A percentile compares a stretch with the other conserved stretches of the same genome.
These are phyloP conservation scores for Ahaetulla prasina DNA, from an alignment of 2,113 vertebrate species.

Conservation along the genomic window DNA sequence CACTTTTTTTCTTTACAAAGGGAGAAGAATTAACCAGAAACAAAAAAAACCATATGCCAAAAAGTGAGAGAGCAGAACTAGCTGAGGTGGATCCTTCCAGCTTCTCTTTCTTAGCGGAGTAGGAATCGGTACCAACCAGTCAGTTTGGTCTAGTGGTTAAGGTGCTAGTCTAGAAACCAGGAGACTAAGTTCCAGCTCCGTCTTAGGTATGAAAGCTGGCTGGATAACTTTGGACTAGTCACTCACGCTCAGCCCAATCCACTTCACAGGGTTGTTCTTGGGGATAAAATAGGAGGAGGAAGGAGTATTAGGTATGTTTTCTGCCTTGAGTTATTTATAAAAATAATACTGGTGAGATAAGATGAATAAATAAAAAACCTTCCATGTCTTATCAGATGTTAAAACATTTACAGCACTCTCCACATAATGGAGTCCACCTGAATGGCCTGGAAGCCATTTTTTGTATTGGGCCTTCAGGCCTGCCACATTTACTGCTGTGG, in stretches of 20 bases:
- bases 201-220: background rate
- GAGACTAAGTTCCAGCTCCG: background rate
- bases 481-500: too few species aligned
- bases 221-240: background rate
- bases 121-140: background rate
- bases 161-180: background rate
- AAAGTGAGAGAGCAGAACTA: background rate
- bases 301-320: background rate
- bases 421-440: background rate
- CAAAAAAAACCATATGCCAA: background rate
- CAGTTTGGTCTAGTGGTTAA: background rate
- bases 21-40: background rate
- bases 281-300: background rate
- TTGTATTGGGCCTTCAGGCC: too few species aligned
- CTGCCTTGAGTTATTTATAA: background rate
- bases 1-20: background rate
- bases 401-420: background rate
- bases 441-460: too few species aligned
- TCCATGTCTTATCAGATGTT: background rate
- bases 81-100: background rate
- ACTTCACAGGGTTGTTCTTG: background rate
- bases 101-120: background rate
- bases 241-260: background rate
- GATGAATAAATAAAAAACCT: background rate
- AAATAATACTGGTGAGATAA: background rate